A percentile compares a stretch with the other conserved stretches of the same genome.
Evolutionary conservation across 2,113 vertebrate genomes (phyloP).

Genomic region (Chaetodon trifascialis): DNA sequence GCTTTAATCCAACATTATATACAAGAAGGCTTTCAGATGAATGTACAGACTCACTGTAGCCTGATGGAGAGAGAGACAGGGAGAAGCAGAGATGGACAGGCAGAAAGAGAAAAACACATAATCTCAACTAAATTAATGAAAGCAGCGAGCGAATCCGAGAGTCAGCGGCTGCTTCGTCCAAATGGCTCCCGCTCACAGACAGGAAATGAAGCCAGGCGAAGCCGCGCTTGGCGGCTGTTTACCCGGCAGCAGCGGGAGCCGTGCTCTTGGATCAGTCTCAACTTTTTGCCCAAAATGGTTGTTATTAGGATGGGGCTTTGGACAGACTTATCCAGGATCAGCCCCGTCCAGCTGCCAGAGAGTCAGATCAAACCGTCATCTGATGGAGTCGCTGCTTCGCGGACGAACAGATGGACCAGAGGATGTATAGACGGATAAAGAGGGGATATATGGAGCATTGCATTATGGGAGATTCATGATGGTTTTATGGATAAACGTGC

Average conservation of each 20-base stretch:
- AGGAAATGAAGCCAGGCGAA: constrained; percentile 65
- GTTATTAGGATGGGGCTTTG: constrained; percentile 66
- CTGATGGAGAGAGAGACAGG: background rate
- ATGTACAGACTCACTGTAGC: no score
- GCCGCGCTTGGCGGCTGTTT: constrained; percentile 47
- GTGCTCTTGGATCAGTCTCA: constrained; percentile 70
- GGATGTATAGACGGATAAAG: constrained; percentile 22
- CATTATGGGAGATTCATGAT: constrained; percentile 5
- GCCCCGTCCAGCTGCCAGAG: constrained; percentile 63
- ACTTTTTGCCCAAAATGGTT: constrained; percentile 68
- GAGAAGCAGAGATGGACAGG: constrained; percentile 29
- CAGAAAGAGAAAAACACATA: constrained; percentile 49
- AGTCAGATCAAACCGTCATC: constrained; percentile 41
- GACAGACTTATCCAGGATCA: constrained; percentile 73
- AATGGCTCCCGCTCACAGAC: constrained; percentile 58
- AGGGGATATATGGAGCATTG: background rate
- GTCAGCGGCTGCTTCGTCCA: constrained; percentile 42
- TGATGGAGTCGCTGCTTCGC: constrained; percentile 15
- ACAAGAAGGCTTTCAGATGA: background rate
- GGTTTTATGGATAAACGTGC: background rate
- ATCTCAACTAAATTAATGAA: constrained; percentile 67
- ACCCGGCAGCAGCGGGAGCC: constrained; percentile 51
- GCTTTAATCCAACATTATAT: background rate
- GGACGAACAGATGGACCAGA: constrained; percentile 47
- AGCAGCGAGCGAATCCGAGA: constrained; percentile 50